Evolutionary conservation across 2,797 vertebrate genomes (phyloP).

Genomic region (Phoeniculus purpureus): DNA sequence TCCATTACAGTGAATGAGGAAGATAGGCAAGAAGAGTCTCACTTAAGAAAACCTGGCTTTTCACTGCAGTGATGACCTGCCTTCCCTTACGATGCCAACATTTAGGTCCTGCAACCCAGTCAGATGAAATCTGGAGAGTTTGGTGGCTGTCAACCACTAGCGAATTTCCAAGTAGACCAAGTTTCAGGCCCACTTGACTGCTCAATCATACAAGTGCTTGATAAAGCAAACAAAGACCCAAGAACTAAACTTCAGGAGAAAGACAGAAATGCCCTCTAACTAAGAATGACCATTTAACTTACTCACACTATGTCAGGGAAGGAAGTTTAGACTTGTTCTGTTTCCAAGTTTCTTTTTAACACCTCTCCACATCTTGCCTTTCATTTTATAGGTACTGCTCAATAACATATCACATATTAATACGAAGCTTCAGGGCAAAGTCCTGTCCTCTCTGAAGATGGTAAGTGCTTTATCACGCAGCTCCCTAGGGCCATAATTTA

Average conservation of each 20-base stretch:
- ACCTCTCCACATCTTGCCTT: not conserved
- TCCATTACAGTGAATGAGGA: not conserved
- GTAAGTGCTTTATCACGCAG: not conserved
- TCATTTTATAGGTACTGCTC: not conserved
- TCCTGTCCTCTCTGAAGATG: not conserved
- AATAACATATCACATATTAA: not conserved
- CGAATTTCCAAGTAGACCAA: not conserved
- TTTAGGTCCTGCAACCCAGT: not conserved
- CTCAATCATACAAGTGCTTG: accelerated
- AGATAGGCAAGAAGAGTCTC: not conserved
- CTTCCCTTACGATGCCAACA: not conserved
- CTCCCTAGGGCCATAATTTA: not conserved
- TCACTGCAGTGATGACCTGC: not conserved
- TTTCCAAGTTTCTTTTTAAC: not conserved
- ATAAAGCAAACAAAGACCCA: not conserved
- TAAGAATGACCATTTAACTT: not conserved
- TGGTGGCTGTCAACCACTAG: not conserved
- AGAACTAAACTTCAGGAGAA: not conserved
- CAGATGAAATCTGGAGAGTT: not conserved
- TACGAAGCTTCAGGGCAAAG: conserved; percentile 5
- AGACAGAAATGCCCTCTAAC: not conserved
- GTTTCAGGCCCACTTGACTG: not conserved
- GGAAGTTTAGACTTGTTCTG: not conserved
- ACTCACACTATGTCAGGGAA: not conserved
- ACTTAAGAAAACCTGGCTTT: not conserved